These are phyloP conservation scores for Ophthalmolycus amberensis DNA, from an alignment of 2,113 vertebrate genomes.

Conservation along the genomic window DNA sequence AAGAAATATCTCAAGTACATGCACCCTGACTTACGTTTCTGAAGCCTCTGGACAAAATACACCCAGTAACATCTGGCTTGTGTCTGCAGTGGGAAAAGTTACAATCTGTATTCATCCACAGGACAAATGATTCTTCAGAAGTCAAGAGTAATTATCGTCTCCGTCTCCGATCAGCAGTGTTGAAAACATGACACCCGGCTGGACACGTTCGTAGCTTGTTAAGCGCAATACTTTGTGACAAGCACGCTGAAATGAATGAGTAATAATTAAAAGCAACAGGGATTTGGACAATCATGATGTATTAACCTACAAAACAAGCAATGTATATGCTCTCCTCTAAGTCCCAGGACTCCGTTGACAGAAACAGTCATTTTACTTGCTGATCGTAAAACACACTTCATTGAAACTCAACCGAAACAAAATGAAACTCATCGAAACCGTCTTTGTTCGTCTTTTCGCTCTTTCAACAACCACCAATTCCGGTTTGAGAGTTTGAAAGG, in stretches of 20 bases:
- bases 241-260: too few relatives aligned
- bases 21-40: not conserved
- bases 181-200: not conserved
- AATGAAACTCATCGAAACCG: too few relatives aligned
- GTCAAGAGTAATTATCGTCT: not conserved
- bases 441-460: too few relatives aligned
- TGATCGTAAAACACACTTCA: not conserved
- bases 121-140: not conserved
- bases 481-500: too few relatives aligned
- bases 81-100: not conserved
- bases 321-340: not conserved
- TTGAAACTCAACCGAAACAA: too few relatives aligned
- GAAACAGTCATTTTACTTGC: not conserved
- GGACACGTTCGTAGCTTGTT: not conserved
- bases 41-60: not conserved
- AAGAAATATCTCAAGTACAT: not conserved
- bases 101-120: not conserved
- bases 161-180: not conserved
- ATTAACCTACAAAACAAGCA: not conserved
- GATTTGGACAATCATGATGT: not conserved
- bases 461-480: too few relatives aligned
- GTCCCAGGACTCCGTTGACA: not conserved
- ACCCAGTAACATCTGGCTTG: conserved; percentile 4
- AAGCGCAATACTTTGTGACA: not conserved
- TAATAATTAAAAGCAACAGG: not conserved